Base-by-base conservation (phyloP, 2,888 invertebrate species). In the Furcula furcula region DNA sequence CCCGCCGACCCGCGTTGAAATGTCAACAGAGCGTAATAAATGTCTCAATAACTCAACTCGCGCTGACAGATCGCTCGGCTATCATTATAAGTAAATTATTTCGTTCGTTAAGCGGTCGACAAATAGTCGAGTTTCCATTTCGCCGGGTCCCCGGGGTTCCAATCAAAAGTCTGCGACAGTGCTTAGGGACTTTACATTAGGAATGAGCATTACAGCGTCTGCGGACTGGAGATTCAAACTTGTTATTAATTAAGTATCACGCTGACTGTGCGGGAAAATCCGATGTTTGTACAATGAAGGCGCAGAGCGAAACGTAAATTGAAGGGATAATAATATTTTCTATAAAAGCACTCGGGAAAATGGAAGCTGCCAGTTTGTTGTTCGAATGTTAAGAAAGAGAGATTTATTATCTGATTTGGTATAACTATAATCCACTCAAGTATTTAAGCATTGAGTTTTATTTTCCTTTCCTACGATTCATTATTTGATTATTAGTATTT, bases 241-340 rank as follows among this genome's bases (percentile, higher is more conserved):
- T 70, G 60, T 74, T 74, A 76, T 74, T 79, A 78, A 75, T 74
- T 77, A 76, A 68, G 59, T 68, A 67, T 60, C 67, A 62, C 54
- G 29, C 46, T 43, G 51, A 47, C 38, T 36, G 34, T 46, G 43
- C 29, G 28, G 36, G 38, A 23, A 40, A 43, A 48, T 53, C 40
- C 39, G 43, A 43, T 63, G 60, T 63, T 68, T 70, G 67, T 55
- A 52, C 49, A 51, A 51, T 36, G 36, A 57, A 51, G 34, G 27
- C 43, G 42, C 34, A 31, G 32, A 41, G 39, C 57, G 56, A 69
- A 57, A 48, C 54, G 49, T 45, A 55, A 71, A 65, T 65, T 60
- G 55, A 53, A 48, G 49, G 32, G 13, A 42, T 31, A 35, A 56
- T 61, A 62, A 61, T 61, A 54, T 62, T 60, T 64, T 55, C 46